A percentile compares a stretch with the other conserved stretches of the same genome.
Conservation (phyloP, 2,113 vertebrate species). For the Megalops atlanticus region DNA sequence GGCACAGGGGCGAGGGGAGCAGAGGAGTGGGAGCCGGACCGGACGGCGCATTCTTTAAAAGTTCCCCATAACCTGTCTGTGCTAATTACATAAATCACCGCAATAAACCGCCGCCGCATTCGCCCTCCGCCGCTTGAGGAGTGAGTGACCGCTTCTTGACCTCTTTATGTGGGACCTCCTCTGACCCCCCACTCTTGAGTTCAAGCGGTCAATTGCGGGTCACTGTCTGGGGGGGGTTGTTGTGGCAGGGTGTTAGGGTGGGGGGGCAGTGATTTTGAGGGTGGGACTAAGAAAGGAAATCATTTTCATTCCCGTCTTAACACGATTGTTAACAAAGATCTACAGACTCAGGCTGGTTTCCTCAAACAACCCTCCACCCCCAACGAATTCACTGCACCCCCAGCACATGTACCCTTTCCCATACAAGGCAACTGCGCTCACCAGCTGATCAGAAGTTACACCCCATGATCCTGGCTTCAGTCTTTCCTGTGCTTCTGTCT, state of each 20-base stretch:
- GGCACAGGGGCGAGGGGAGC: constrained; percentile 53
- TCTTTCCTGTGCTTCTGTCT: constrained; percentile 25
- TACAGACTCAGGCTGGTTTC: constrained; percentile 49
- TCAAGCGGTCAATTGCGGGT: constrained; percentile 95
- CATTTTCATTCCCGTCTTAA: constrained; percentile 73
- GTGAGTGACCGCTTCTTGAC: constrained; percentile 89
- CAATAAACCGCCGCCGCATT: constrained; percentile 82
- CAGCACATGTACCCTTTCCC: constrained; percentile 14
- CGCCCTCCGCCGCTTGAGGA: constrained; percentile 68
- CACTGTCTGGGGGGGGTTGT: constrained; percentile 60
- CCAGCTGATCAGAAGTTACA: constrained; percentile 20
- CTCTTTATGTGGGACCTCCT: constrained; percentile 81
- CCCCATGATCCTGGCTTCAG: too few species aligned
- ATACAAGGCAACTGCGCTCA: constrained; percentile 21
- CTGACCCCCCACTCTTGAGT: constrained; percentile 87
- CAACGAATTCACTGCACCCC: background rate
- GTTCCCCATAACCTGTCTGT: constrained; percentile 79
- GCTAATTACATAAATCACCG: constrained; percentile 90
- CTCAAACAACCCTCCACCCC: background rate
- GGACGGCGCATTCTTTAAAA: constrained; percentile 68
- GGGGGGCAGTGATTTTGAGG: constrained; percentile 45
- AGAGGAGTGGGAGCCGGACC: constrained; percentile 50
- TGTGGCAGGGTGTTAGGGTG: constrained; percentile 1
- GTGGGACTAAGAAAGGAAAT: constrained; percentile 53
- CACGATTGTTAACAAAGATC: constrained; percentile 64